Conservation (phyloP, 1,140 invertebrate genomes). For the Meloidogyne chitwoodi region DNA sequence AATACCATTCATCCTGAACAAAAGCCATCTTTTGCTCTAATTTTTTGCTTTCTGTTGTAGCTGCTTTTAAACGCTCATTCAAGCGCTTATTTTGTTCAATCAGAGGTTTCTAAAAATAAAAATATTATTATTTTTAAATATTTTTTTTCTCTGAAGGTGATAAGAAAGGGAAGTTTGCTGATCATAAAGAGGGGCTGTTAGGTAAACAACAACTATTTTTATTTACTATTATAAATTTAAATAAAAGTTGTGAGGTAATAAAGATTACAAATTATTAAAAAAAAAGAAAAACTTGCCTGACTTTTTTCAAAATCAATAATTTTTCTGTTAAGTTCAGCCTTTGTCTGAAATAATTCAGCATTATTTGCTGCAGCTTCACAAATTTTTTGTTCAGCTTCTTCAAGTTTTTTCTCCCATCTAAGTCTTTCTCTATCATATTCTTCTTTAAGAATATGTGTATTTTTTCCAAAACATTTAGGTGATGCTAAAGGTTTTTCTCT, state of each 20-base stretch:
- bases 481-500: constrained; percentile 17
- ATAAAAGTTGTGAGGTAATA: no score
- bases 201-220: no score
- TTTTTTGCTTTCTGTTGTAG: constrained; percentile 47
- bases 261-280: background rate
- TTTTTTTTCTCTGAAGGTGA: no score
- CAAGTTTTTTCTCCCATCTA: constrained; percentile 51
- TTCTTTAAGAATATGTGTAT: constrained; percentile 38
- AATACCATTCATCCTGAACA: constrained; percentile 45
- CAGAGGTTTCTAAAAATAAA: constrained; percentile 35
- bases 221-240: no score
- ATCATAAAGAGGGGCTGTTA: no score
- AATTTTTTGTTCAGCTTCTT: constrained; percentile 51
- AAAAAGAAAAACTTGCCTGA: constrained; percentile 18
- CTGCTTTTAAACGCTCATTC: constrained; percentile 44
- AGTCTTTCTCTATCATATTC: constrained; percentile 50
- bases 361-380: constrained; percentile 44
- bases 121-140: background rate
- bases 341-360: constrained; percentile 52
- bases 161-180: no score
- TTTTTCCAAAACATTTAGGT: constrained; percentile 36
- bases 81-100: constrained; percentile 52
- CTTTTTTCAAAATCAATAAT: constrained; percentile 58
- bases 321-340: constrained; percentile 58
- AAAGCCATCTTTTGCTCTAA: constrained; percentile 50